Percentiles rank a stretch among this genome's conserved stretches.
phyloP scores from a whole-genome alignment of 1,140 invertebrate genomes.

The Phthorimaea operculella region DNA sequence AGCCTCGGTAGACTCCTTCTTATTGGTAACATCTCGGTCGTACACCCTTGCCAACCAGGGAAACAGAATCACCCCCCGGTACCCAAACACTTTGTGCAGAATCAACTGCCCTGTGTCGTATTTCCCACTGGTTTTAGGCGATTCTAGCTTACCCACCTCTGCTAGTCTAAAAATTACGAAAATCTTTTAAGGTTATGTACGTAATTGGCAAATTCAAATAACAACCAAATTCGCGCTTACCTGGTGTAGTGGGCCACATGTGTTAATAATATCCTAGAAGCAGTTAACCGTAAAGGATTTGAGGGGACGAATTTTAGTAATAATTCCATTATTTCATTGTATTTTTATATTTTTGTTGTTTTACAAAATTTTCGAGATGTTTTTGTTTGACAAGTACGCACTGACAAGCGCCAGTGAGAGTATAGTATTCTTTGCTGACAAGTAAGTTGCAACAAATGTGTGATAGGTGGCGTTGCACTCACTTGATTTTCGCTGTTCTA shows the following conservation, averaged over 20 bases:
- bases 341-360: constrained; percentile 41
- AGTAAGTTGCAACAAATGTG: background rate
- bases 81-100: constrained; percentile 94
- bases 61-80: constrained; percentile 94
- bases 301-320: constrained; percentile 53
- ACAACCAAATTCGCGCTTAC: constrained; percentile 22
- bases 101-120: constrained; percentile 97
- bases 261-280: constrained; percentile 50
- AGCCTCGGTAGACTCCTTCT: constrained; percentile 44
- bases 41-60: constrained; percentile 96
- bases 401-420: background rate
- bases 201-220: constrained; percentile 24
- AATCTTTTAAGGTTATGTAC: constrained; percentile 41
- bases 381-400: constrained; percentile 40
- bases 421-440: background rate
- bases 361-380: constrained; percentile 18
- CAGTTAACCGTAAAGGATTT: constrained; percentile 47
- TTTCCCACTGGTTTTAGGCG: constrained; percentile 86
- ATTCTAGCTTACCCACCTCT: constrained; percentile 74
- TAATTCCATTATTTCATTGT: constrained; percentile 65
- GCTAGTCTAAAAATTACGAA: constrained; percentile 61
- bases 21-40: constrained; percentile 84
- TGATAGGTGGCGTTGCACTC: background rate
- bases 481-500: background rate
- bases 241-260: constrained; percentile 58